Evolutionary conservation across 1,140 invertebrate species (phyloP).

Genomic region (Caenorhabditis remanei): DNA sequence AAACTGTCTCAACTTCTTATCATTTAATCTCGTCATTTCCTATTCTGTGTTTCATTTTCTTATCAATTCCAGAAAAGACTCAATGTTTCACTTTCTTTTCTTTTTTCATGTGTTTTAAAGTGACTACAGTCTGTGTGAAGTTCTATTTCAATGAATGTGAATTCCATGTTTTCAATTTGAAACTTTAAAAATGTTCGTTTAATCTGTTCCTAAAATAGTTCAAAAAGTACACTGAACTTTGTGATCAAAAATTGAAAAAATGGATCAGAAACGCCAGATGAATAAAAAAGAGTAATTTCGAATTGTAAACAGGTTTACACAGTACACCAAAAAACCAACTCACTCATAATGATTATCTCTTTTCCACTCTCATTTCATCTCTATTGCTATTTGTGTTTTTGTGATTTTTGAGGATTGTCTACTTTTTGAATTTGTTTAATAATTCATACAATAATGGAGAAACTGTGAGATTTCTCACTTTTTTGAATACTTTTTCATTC

Average conservation of each 20-base stretch:
- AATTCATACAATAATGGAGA: background rate
- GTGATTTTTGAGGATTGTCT: background rate
- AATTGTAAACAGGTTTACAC: constrained; percentile 31
- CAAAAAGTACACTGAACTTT: constrained; percentile 8
- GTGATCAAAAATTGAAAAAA: constrained; percentile 3
- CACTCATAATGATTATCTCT: constrained; percentile 1
- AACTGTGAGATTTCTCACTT: background rate
- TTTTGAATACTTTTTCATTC: background rate
- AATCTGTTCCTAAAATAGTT: background rate
- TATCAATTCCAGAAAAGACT: background rate
- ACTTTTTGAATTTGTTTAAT: background rate
- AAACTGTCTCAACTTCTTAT: constrained; percentile 40
- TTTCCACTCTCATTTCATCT: background rate
- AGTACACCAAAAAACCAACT: constrained; percentile 37
- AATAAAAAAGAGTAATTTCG: background rate
- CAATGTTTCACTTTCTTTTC: background rate
- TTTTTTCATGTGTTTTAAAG: background rate
- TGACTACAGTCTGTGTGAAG: background rate
- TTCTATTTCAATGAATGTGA: no score
- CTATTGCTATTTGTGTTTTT: background rate
- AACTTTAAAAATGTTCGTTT: background rate
- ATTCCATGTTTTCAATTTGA: no score
- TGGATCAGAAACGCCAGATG: background rate
- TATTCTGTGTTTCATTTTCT: background rate
- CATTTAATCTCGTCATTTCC: constrained; percentile 33